Conservation (phyloP, 2,113 vertebrate genomes). For the Cacatua alba region DNA sequence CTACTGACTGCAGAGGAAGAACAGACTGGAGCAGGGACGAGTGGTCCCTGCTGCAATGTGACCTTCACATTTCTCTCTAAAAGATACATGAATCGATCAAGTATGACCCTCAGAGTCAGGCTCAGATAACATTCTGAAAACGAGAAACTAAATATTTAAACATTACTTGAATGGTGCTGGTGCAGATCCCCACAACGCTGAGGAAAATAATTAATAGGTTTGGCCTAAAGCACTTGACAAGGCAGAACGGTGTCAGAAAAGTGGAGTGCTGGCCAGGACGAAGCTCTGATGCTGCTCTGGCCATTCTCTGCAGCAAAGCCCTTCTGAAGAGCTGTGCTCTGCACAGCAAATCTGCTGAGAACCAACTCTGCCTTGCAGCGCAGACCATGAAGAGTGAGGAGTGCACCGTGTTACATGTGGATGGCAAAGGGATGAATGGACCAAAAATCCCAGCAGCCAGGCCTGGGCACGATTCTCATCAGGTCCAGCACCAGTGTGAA, state of each 20-base stretch:
- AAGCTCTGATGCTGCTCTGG: background rate
- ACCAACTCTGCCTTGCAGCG: fast-evolving
- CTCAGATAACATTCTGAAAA: background rate
- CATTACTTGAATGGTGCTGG: background rate
- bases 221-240: background rate
- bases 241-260: background rate
- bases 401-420: fast-evolving
- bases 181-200: background rate
- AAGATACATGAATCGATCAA: fast-evolving
- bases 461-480: background rate
- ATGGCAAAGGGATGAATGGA: background rate
- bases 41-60: background rate
- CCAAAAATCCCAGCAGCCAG: background rate
- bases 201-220: background rate
- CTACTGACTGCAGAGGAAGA: background rate
- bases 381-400: fast-evolving
- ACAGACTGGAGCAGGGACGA: background rate
- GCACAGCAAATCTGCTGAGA: background rate
- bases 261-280: background rate
- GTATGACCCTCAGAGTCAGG: background rate
- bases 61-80: background rate
- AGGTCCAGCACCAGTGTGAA: background rate
- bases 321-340: background rate
- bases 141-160: background rate
- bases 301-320: background rate